A percentile compares a stretch with the other conserved stretches of the same genome.
Evolutionary conservation across 2,797 vertebrate species (phyloP).

Genomic region (Rhynchonycteris naso): DNA sequence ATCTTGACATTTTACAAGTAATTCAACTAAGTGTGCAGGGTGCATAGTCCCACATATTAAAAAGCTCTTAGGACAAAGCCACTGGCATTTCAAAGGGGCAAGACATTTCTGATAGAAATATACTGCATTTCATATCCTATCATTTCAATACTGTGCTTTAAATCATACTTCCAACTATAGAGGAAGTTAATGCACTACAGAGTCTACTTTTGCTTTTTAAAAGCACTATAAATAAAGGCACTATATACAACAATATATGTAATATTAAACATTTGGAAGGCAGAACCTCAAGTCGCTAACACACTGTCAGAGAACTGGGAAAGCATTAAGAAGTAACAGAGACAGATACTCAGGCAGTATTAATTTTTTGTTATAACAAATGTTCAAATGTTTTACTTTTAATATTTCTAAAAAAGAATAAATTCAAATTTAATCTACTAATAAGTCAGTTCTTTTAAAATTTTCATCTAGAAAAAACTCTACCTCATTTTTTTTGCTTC

Average conservation of each 20-base stretch:
- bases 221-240: not conserved
- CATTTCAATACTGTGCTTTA: not conserved
- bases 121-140: not conserved
- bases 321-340: not conserved
- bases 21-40: not conserved
- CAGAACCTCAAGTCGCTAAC: not conserved
- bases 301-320: not conserved
- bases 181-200: not conserved
- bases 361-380: not conserved
- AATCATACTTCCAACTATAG: not conserved
- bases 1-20: not conserved
- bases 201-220: not conserved
- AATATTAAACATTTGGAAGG: conserved; percentile 12
- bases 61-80: conserved; percentile 6
- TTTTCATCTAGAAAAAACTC: not conserved
- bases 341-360: not conserved
- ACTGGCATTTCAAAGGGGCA: not conserved
- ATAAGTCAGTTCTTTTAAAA: conserved; percentile 43
- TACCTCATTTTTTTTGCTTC: conserved; percentile 39
- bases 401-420: not conserved
- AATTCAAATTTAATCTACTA: conserved; percentile 44
- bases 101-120: conserved; percentile 26
- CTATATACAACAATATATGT: not conserved
- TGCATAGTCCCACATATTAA: not conserved
- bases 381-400: not conserved